phyloP scores from a whole-genome alignment of 2,888 invertebrate species.

The Neoscelio sp. region DNA sequence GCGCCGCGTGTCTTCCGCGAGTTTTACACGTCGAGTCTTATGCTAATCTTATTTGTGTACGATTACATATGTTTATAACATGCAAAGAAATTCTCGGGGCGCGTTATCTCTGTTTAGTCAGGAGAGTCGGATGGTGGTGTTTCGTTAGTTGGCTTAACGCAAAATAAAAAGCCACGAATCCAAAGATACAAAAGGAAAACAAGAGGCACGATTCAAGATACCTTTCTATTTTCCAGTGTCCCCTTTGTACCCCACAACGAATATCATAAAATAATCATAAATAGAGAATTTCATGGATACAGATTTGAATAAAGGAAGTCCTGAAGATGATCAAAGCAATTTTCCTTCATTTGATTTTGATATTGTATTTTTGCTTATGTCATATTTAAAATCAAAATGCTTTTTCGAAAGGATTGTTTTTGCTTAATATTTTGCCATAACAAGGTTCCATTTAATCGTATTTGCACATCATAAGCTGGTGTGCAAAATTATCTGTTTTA shows the following conservation, averaged over 20 bases:
- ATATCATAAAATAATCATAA: too few relatives aligned
- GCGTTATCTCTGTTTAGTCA: conserved; percentile 83
- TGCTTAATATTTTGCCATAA: too few relatives aligned
- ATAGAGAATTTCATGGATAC: too few relatives aligned
- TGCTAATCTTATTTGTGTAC: conserved; percentile 83
- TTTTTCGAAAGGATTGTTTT: too few relatives aligned
- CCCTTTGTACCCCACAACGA: not conserved
- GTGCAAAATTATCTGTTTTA: too few relatives aligned
- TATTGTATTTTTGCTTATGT: too few relatives aligned
- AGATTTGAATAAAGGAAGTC: too few relatives aligned
- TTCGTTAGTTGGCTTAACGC: conserved; percentile 71
- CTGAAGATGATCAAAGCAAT: too few relatives aligned
- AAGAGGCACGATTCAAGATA: conserved; percentile 1
- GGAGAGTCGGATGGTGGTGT: conserved; percentile 77
- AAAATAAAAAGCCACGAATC: conserved; percentile 67
- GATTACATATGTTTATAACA: conserved; percentile 83
- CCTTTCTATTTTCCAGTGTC: not conserved
- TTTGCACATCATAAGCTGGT: too few relatives aligned
- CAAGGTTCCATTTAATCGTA: too few relatives aligned
- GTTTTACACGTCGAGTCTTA: conserved; percentile 77
- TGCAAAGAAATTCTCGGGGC: conserved; percentile 81
- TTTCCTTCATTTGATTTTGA: too few relatives aligned
- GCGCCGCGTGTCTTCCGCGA: conserved; percentile 71
- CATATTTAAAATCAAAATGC: too few relatives aligned
- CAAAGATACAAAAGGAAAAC: conserved; percentile 58